Percentiles rank a stretch among this genome's conserved stretches.
phyloP scores from a whole-genome alignment of 1,140 invertebrate genomes.

The Trichoplusia ni region DNA sequence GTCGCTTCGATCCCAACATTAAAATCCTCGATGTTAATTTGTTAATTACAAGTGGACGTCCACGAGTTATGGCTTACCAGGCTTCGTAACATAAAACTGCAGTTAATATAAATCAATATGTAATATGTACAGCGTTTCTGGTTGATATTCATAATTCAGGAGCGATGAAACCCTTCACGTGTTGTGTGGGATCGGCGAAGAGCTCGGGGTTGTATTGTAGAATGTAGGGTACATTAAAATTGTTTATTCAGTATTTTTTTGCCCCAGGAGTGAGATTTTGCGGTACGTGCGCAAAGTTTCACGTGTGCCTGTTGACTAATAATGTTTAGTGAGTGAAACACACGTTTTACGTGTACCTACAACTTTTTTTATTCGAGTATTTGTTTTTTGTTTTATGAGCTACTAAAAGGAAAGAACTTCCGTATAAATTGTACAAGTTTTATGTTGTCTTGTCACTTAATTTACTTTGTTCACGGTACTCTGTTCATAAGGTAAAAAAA shows the following conservation, averaged over 20 bases:
- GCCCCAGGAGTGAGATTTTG: conserved; percentile 33
- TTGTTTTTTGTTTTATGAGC: no score
- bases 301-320: conserved; percentile 11
- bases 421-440: no score
- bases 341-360: neutral
- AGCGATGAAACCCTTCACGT: conserved; percentile 40
- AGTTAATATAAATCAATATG: conserved; percentile 50
- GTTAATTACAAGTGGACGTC: conserved; percentile 15
- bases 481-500: no score
- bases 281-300: conserved; percentile 13
- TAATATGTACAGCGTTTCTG: conserved; percentile 35
- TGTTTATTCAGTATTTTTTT: conserved; percentile 37
- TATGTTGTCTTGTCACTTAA: no score
- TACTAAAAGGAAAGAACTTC: no score
- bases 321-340: conserved; percentile 15
- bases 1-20: conserved; percentile 1
- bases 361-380: no score
- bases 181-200: conserved; percentile 19
- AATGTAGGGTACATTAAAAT: conserved; percentile 36
- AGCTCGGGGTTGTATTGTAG: conserved; percentile 2
- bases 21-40: conserved; percentile 26
- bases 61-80: conserved; percentile 9
- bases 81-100: conserved; percentile 26
- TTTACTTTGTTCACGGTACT: no score
- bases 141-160: conserved; percentile 57